Evolutionary conservation across 2,797 vertebrate genomes (phyloP).

Genomic region (Chlorospingus semifuscus): DNA sequence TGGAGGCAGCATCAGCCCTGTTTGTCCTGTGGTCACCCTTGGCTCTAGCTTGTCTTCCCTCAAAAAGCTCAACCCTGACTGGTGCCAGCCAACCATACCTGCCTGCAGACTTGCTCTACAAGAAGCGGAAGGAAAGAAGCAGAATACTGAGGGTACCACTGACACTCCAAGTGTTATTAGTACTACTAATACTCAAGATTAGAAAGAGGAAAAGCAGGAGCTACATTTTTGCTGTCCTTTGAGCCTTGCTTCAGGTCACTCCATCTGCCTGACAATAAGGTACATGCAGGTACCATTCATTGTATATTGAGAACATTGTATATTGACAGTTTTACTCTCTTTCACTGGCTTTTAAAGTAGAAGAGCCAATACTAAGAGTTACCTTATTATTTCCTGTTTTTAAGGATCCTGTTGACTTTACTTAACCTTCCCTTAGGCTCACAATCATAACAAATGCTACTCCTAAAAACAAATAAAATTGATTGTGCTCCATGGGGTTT

Average conservation of each 20-base stretch:
- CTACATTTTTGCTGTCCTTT: not conserved
- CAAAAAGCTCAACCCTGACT: not conserved
- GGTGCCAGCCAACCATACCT: not conserved
- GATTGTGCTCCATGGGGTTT: not conserved
- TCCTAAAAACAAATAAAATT: not conserved
- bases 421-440: not conserved
- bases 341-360: not conserved
- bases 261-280: not conserved
- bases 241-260: not conserved
- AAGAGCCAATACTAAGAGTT: not conserved
- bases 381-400: not conserved
- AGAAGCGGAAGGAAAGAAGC: not conserved
- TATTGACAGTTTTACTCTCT: not conserved
- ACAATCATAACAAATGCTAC: not conserved
- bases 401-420: not conserved
- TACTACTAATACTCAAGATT: not conserved
- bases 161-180: not conserved
- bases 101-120: fast-evolving
- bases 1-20: not conserved
- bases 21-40: not conserved
- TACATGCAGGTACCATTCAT: not conserved
- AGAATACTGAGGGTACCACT: not conserved
- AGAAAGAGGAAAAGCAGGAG: not conserved
- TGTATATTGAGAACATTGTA: not conserved
- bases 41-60: not conserved